Evolutionary conservation across 2,797 vertebrate genomes (phyloP).

Genomic region (Pseudocheirus occidentalis): DNA sequence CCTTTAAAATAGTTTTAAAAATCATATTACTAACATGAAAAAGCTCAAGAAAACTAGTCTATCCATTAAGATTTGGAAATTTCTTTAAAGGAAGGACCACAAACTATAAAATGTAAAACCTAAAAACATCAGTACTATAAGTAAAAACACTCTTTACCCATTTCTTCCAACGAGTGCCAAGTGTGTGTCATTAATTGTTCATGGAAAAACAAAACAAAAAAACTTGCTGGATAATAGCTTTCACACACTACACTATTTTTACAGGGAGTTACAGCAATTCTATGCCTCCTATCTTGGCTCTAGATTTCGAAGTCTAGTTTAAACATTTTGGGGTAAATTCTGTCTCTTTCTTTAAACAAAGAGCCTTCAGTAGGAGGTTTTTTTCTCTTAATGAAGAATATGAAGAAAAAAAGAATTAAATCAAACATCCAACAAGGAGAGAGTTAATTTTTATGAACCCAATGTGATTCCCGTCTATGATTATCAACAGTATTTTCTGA

Average conservation of each 20-base stretch:
- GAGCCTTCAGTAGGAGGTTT: constrained; percentile 19
- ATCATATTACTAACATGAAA: constrained; percentile 24
- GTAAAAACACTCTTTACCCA: too few species aligned
- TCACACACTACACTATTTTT: neutral
- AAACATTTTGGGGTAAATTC: neutral
- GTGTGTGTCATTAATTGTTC: neutral
- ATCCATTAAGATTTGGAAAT: constrained; percentile 39
- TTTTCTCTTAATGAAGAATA: constrained; percentile 16
- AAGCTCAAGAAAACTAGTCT: constrained; percentile 63
- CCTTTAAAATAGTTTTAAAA: constrained; percentile 38
- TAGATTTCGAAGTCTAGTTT: constrained; percentile 40
- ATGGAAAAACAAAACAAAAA: constrained; percentile 12
- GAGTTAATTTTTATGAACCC: neutral
- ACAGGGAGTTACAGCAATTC: neutral
- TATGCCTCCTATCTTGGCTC: constrained; percentile 5
- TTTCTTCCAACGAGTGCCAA: too few species aligned
- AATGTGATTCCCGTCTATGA: neutral
- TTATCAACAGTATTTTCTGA: neutral
- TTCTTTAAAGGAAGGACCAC: constrained; percentile 58
- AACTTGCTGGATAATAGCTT: neutral
- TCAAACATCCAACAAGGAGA: constrained; percentile 6
- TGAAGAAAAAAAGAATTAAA: constrained; percentile 22
- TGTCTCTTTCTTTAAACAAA: constrained; percentile 21
- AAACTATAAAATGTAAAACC: constrained; percentile 69
- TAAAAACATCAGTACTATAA: constrained; percentile 61